Conservation (phyloP, 2,888 invertebrate species). For the Achlya flavicornis region DNA sequence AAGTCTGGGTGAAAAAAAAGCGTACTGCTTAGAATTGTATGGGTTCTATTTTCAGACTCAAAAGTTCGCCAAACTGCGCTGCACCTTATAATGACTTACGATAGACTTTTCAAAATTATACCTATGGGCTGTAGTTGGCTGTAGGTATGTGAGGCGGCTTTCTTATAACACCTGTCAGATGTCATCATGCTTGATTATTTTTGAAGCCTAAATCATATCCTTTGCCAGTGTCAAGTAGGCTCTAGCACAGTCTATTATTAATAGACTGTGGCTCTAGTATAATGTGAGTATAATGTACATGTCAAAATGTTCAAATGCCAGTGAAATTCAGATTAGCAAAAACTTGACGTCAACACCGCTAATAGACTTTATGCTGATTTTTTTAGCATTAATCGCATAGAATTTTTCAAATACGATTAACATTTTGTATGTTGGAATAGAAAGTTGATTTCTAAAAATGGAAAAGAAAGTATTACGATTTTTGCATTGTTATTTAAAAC, state of each 20-base stretch:
- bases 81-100: too few relatives aligned
- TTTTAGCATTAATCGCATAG: conserved; percentile 1
- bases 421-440: conserved; percentile 4
- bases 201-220: background rate
- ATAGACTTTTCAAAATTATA: too few relatives aligned
- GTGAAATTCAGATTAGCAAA: conserved; percentile 6
- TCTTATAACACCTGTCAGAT: background rate
- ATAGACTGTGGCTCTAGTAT: too few relatives aligned
- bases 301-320: conserved; percentile 5
- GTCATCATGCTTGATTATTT: background rate
- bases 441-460: conserved; percentile 1
- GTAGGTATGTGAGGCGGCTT: too few relatives aligned
- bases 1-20: too few relatives aligned
- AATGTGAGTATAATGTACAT: background rate
- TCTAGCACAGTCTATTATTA: too few relatives aligned
- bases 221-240: background rate
- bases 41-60: too few relatives aligned
- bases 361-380: background rate
- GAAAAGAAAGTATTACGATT: conserved; percentile 10
- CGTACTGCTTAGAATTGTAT: too few relatives aligned
- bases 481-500: background rate
- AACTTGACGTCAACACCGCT: background rate
- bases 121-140: too few relatives aligned
- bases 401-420: background rate
- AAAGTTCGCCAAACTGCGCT: too few relatives aligned